Base-by-base conservation (phyloP, 1,140 invertebrate species). In the Amyelois transitella region DNA sequence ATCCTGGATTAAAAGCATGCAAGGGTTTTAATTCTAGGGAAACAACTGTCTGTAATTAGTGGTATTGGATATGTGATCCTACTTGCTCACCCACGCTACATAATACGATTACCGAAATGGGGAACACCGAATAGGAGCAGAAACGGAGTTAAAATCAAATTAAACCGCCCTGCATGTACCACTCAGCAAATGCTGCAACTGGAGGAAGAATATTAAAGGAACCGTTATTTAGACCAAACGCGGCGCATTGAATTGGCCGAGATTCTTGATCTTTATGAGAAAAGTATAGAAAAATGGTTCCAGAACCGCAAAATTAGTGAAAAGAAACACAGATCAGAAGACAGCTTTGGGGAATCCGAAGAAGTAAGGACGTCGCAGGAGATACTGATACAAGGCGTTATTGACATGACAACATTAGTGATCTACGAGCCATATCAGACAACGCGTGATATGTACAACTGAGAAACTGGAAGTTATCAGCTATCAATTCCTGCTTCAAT, bases 251-350 rank as follows among this genome's bases (percentile, higher is more conserved):
- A 98, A 87, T 96, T 99, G 61, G 96, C 97, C 1, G 96, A 97
- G 81, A 94, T 95, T 21, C 91, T 98, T 6, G 96, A 96, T 72
- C 90, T 98, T 12, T 97, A 96, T 43, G 97, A 98, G 83, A 91
- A 97, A 47, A 96, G 98, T 81, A 97, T 98, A 67, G 98, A 98
- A 89, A 98, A 98, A 72, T 98, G 96, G 96, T 98, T 98, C 88
- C 96, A 98, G 86, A 98, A 98, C 84, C 91, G 97, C 25, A 91
- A 97, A 66, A 99, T 98, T 97, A 98, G 98, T 87, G 92, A 98
- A 75, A 99, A 99, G 90, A 98, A 98, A 21, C 44, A 60, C 21
- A 28, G 56, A 24, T 38, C 58, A n/a, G 64, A 64, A n/a, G 64
- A 64, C 18, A 55, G 20, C 55, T 14, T 65, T 7, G 74, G 77